These are phyloP conservation scores for Temnothorax ravouxi DNA, from an alignment of 2,888 invertebrate genomes.

Conservation along the genomic window DNA sequence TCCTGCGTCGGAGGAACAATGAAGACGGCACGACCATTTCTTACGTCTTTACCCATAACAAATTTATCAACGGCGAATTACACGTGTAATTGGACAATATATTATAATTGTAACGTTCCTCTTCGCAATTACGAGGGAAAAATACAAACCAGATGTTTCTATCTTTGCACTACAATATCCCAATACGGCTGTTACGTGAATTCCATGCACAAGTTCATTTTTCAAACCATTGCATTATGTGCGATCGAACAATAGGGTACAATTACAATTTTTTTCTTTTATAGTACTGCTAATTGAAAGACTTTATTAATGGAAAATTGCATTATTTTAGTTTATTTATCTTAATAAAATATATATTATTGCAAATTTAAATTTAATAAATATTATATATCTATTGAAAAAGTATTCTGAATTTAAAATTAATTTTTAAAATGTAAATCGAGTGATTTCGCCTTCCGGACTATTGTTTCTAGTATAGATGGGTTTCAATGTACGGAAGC, in stretches of 20 bases:
- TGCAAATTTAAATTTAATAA: not conserved
- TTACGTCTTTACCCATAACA: not conserved
- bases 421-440: constrained; percentile 1
- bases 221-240: constrained; percentile 3
- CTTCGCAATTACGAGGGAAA: not conserved
- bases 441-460: not conserved
- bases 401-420: constrained; percentile 1
- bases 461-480: not conserved
- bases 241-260: not conserved
- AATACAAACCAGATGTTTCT: not conserved
- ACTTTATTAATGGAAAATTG: not conserved
- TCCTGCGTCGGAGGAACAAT: constrained; percentile 17
- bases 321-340: not conserved
- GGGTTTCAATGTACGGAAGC: not conserved
- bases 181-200: not conserved
- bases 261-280: not conserved
- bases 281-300: not conserved
- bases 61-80: constrained; percentile 35
- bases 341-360: not conserved
- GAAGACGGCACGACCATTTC: not conserved
- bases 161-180: not conserved
- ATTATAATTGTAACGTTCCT: constrained; percentile 2
- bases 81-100: constrained; percentile 4
- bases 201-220: not conserved
- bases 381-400: not conserved